Percentiles rank a stretch among this genome's conserved stretches.
These are phyloP conservation scores for Hapalemur alaotrensis DNA, from an alignment of 2,797 vertebrate genomes.

Conservation along the genomic window DNA sequence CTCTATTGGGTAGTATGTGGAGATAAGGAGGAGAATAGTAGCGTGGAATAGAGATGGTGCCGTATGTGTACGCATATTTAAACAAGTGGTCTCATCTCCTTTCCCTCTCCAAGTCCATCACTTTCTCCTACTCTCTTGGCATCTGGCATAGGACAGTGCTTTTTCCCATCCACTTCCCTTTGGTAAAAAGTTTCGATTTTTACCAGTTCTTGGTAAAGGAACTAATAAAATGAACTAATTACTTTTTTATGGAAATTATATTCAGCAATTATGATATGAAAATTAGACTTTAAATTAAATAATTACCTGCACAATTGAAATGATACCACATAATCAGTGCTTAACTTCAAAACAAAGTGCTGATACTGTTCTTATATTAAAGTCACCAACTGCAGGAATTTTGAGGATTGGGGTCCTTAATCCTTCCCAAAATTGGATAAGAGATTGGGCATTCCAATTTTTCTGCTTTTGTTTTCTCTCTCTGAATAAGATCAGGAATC, in stretches of 20 bases:
- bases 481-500: conserved; percentile 65
- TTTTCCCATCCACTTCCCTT: not conserved
- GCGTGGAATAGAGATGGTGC: not conserved
- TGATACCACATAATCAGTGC: not conserved
- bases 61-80: too few relatives aligned
- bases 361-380: not conserved
- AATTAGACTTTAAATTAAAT: not conserved
- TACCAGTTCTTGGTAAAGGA: not conserved
- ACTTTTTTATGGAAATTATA: not conserved
- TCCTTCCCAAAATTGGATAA: conserved; percentile 58
- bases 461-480: conserved; percentile 61
- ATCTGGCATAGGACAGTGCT: not conserved
- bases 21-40: not conserved
- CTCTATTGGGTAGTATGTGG: too few relatives aligned
- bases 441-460: not conserved
- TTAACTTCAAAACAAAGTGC: not conserved
- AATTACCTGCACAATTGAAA: not conserved
- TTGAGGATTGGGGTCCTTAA: conserved; percentile 25
- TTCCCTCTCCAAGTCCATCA: not conserved
- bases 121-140: not conserved
- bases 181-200: not conserved
- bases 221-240: not conserved
- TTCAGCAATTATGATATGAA: not conserved
- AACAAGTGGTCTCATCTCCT: not conserved
- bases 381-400: not conserved